Evolutionary conservation across 2,888 invertebrate species (phyloP), one percentile per base, ranked within the genome.

Genomic region (Stegophylla sp.): DNA sequence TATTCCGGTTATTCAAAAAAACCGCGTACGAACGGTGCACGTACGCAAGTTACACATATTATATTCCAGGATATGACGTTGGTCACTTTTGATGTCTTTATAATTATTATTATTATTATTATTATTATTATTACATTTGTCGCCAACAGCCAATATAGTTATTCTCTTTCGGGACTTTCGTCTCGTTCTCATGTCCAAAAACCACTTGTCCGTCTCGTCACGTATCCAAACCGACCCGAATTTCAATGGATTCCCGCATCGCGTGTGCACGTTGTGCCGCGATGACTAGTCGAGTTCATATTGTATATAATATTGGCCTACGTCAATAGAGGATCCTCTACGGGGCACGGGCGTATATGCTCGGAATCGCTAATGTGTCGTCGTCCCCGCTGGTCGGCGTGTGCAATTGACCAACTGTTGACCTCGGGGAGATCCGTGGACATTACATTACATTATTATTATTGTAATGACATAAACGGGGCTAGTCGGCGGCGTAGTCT

Each of bases 161-260:
- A 43, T 66, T 56, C 56, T 9, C 56, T n/a, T n/a, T 10, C 56
- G 12, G 20, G 10, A 13, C 20, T 10, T 15, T 66, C 63, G 63
- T 26, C 20, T 12, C 10, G 56, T 56, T 56, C 56, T 20, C 56
- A 28, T 61, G 17, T n/a, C n/a, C 26, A 7, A 34, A 9, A 28
- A 34, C 28, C 63, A 63, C 74, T 75, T 75, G 74, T 75, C 63
- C 45, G 28, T 63, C 74, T 63, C 4, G 71, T 79, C 71, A 77
- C 79, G 79, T 23, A 69, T 41, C 20, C 59, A 43, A 28, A 17
- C 69, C 79, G 79, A 69, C 69, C 61, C 61, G 79, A 79, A 79
- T 79, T 51, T 59, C 79, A 79, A 79, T 71, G 34, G 69, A 48
- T 45, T 67, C 64, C 45, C 66, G 26, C 45, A n/a, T n/a, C 59